These are phyloP conservation scores for Megalurothrips usitatus DNA, from an alignment of 2,888 invertebrate genomes.

Conservation along the genomic window DNA sequence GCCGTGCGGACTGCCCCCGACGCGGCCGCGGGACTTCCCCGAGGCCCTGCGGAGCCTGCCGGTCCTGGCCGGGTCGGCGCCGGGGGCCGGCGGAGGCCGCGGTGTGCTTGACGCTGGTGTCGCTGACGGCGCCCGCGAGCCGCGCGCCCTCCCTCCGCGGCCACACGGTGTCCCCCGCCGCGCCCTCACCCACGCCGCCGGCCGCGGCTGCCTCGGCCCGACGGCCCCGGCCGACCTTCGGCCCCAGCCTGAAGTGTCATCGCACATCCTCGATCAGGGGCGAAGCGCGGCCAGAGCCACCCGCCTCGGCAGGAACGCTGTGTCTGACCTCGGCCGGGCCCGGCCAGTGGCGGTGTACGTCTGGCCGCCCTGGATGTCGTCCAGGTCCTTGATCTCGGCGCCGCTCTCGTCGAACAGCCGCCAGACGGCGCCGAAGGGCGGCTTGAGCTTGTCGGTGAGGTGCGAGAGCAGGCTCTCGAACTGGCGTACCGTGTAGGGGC, in stretches of 20 bases:
- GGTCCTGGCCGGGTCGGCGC: not conserved
- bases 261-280: no score
- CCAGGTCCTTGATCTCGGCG: constrained; percentile 7
- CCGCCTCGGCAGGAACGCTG: no score
- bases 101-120: constrained; percentile 14
- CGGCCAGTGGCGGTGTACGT: constrained; percentile 2
- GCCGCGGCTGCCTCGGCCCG: not conserved
- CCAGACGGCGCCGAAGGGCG: constrained; percentile 15
- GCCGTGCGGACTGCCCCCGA: not conserved
- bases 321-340: no score
- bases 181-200: not conserved
- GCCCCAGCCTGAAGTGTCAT: not conserved
- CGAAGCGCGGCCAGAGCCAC: no score
- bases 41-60: not conserved
- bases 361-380: not conserved
- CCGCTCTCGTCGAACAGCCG: not conserved
- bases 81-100: not conserved
- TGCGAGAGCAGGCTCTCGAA: constrained; percentile 16
- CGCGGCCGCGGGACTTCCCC: not conserved
- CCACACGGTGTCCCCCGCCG: not conserved
- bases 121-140: not conserved
- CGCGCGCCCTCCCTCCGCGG: not conserved
- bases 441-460: constrained; percentile 14
- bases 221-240: not conserved
- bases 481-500: constrained; percentile 12